Conservation (phyloP, 2,797 vertebrate genomes). For the Acomys russatus region DNA sequence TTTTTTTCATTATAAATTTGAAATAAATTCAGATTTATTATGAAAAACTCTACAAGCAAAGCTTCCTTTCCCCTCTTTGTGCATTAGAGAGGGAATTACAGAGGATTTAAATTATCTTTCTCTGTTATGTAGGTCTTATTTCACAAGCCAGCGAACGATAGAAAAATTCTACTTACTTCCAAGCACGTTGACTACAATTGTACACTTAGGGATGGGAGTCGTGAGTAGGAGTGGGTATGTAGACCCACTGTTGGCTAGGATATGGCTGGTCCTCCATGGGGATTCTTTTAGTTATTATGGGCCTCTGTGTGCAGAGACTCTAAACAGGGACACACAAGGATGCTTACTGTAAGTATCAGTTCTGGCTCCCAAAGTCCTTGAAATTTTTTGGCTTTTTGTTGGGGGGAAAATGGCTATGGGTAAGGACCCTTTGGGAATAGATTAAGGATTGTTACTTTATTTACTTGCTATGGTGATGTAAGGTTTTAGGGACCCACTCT, state of each 20-base stretch:
- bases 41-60: not conserved
- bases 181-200: not conserved
- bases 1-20: not conserved
- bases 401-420: conserved; percentile 4
- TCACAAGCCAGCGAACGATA: not conserved
- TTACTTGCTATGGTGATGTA: not conserved
- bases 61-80: not conserved
- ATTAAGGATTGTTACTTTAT: not conserved
- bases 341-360: not conserved
- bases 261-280: not conserved
- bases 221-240: not conserved
- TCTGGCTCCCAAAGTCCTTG: conserved; percentile 15
- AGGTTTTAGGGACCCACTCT: not conserved
- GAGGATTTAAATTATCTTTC: conserved; percentile 21
- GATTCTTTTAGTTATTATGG: not conserved
- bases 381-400: conserved; percentile 55
- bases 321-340: not conserved
- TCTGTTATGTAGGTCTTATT: not conserved
- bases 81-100: not conserved
- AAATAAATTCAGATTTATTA: conserved; percentile 43
- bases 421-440: not conserved
- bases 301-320: not conserved
- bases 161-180: not conserved
- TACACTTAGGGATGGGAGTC: not conserved
- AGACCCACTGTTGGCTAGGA: not conserved